Base-by-base conservation (phyloP, 1,140 invertebrate species). In the Neodiprion fabricii region DNA sequence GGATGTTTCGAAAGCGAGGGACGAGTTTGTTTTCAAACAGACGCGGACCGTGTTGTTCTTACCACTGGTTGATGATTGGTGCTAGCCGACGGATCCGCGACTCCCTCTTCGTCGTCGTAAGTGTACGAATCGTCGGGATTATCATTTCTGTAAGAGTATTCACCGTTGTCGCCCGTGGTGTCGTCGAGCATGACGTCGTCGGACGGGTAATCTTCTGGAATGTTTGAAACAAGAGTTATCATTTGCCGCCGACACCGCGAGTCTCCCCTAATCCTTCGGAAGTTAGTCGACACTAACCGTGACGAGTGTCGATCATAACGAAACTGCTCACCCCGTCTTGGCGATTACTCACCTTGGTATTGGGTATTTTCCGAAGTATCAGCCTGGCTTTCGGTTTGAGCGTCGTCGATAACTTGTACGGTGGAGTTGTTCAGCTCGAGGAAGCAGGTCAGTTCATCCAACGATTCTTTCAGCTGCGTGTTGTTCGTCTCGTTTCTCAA, bases 401-500 rank as follows among this genome's bases (percentile, higher is more conserved):
- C 80, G 49, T 86, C 81, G 53, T 84, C 79, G 70, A 77, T 83
- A 17, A 75, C 74, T 72, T 86, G 82, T 76, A 81, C 73, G 74
- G 83, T 83, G 50, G 76, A 72, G 75, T 87, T 85, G 80, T 81
- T 83, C 70, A 76, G 85, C 73, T 92, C 92, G 81, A 93, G 88
- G 82, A 92, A 90, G 84, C 94, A 95, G 73, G 90, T 91, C 49
- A 94, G 89, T 66, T 91, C 88, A 67, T 94, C 92, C 67, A 95
- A 86, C 47, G 92, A 91, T 74, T 91, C 90, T 76, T 90, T 91
- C 73, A 94, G 90, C 79, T 91, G 91, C 74, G 89, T 85, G 81
- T 93, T 94, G 83, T 91, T 91, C 74, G 94, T 95, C 75, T 94
- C 92, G 84, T 94, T 94, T 76, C 91, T 90, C 73, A 95, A 85